A percentile compares a stretch with the other conserved stretches of the same genome.
phyloP scores from a whole-genome alignment of 2,113 vertebrate species.

The Sorex araneus region DNA sequence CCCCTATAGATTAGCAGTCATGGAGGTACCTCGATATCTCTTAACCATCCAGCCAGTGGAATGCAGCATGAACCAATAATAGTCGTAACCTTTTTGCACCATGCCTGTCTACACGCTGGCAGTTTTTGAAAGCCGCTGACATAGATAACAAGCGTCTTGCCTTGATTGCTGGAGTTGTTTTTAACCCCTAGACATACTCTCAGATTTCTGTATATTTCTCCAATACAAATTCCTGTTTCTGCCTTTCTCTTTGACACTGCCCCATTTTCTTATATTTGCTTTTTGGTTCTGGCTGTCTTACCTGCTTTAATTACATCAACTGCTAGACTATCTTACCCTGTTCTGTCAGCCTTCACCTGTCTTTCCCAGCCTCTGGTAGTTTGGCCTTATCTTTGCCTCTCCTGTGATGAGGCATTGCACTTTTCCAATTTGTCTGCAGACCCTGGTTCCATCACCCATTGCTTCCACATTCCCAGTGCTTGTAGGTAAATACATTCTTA shows the following conservation, averaged over 20 bases:
- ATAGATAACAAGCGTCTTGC: neutral
- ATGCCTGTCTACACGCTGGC: too few species aligned
- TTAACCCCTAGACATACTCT: neutral
- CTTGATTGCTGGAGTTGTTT: neutral
- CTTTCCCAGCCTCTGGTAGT: neutral
- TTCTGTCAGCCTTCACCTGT: neutral
- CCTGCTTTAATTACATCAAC: neutral
- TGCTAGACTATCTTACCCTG: conserved; percentile 13
- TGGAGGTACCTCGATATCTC: neutral
- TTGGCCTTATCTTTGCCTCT: conserved; percentile 1
- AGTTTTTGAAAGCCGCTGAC: too few species aligned
- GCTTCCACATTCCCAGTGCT: neutral
- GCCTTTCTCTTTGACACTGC: neutral
- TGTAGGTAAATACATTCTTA: neutral
- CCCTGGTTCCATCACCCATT: neutral
- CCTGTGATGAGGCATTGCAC: neutral
- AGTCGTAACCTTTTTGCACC: too few species aligned
- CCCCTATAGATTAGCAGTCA: neutral
- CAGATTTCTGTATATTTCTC: neutral
- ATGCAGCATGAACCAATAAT: neutral
- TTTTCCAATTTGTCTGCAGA: neutral
- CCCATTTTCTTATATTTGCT: conserved; percentile 5
- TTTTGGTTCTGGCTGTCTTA: conserved; percentile 26
- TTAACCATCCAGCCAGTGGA: neutral
- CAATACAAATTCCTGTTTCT: neutral